These are phyloP conservation scores for Macquaria ambigua DNA, from an alignment of 2,113 vertebrate genomes.

Conservation along the genomic window DNA sequence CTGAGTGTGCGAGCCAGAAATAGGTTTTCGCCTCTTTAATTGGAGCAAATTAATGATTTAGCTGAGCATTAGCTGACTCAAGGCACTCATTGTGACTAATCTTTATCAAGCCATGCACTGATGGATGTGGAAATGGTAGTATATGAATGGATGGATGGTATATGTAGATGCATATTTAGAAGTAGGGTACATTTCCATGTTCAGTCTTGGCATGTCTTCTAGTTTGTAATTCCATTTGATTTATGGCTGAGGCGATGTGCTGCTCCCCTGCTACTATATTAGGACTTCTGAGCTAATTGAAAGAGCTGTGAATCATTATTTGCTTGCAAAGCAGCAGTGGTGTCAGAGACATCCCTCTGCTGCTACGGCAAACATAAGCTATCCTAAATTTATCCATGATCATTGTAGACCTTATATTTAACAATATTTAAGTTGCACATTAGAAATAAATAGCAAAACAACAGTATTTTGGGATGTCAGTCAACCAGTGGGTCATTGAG, in stretches of 20 bases:
- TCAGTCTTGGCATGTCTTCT: conserved; percentile 46
- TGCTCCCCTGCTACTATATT: conserved; percentile 51
- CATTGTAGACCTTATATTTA: background rate
- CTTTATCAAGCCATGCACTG: conserved; percentile 73
- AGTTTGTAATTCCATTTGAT: conserved; percentile 67
- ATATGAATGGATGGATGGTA: conserved; percentile 63
- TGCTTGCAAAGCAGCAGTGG: conserved; percentile 27
- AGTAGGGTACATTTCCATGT: conserved; percentile 55
- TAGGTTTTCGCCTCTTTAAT: conserved; percentile 77
- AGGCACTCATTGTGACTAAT: conserved; percentile 80
- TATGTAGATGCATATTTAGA: conserved; percentile 66
- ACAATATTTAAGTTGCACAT: conserved; percentile 8
- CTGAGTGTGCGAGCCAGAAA: conserved; percentile 63
- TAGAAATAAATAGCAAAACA: background rate
- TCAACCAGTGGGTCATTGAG: background rate
- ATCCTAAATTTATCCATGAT: background rate
- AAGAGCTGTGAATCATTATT: conserved; percentile 67
- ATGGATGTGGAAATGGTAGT: conserved; percentile 69
- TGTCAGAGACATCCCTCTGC: background rate
- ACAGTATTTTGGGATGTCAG: background rate
- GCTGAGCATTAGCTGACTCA: conserved; percentile 77
- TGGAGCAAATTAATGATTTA: conserved; percentile 82
- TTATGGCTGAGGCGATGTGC: conserved; percentile 54
- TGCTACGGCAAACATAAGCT: background rate
- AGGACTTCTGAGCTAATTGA: conserved; percentile 68